These are phyloP conservation scores for Sarcophilus harrisii DNA, from an alignment of 2,797 vertebrate species.

Conservation along the genomic window DNA sequence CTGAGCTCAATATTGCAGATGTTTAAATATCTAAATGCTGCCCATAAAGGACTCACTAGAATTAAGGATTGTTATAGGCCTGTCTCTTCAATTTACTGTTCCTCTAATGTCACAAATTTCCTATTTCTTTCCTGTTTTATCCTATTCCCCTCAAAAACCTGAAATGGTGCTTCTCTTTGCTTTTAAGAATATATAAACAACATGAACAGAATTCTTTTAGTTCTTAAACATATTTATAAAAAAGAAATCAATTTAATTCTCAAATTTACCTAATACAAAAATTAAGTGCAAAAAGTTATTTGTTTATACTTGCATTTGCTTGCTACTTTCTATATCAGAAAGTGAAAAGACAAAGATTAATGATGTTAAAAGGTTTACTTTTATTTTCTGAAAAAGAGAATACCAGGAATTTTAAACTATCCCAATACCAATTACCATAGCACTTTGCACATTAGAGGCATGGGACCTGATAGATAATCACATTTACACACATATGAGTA, in stretches of 20 bases:
- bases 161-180: constrained; percentile 17
- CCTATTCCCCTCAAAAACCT: not conserved
- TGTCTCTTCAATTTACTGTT: constrained; percentile 60
- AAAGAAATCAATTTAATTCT: not conserved
- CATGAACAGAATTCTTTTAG: not conserved
- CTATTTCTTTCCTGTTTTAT: constrained; percentile 21
- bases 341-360: not conserved
- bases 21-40: constrained; percentile 66
- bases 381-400: not conserved
- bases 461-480: not conserved
- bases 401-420: not conserved
- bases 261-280: not conserved
- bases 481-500: not conserved
- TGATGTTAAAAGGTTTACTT: not conserved
- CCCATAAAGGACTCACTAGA: constrained; percentile 47
- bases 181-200: constrained; percentile 38
- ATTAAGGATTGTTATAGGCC: constrained; percentile 38
- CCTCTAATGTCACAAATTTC: constrained; percentile 46
- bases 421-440: not conserved
- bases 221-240: not conserved
- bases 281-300: not conserved
- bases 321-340: not conserved
- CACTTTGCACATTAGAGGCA: not conserved
- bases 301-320: not conserved
- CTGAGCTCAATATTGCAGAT: constrained; percentile 72